Evolutionary conservation across 2,113 vertebrate species (phyloP).

Genomic region (Riparia riparia): DNA sequence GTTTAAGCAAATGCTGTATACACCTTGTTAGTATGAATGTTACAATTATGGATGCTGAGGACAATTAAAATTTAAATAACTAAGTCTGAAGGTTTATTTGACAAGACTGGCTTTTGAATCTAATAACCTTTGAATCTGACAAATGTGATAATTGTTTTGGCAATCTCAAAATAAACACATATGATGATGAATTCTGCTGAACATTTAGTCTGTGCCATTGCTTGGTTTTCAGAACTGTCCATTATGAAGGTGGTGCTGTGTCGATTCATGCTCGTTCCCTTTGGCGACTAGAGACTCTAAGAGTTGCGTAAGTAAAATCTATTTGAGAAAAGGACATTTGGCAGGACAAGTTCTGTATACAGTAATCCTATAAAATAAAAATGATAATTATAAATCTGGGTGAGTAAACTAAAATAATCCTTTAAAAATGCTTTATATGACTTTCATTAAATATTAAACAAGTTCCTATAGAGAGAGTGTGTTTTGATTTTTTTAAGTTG

Average conservation of each 20-base stretch:
- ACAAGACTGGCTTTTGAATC: background rate
- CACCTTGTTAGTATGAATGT: background rate
- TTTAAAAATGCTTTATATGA: background rate
- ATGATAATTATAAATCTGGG: background rate
- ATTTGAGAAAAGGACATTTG: background rate
- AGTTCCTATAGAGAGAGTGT: background rate
- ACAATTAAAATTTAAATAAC: background rate
- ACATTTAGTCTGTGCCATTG: background rate
- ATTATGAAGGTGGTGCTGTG: constrained; percentile 95
- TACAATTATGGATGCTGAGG: background rate
- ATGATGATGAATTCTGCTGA: background rate
- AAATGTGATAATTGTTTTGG: background rate
- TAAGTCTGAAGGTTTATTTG: background rate
- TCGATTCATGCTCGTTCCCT: constrained; percentile 93
- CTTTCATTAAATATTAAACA: background rate
- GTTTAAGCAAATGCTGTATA: background rate
- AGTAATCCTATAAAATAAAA: background rate
- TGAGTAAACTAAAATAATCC: background rate
- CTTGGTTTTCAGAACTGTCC: constrained; percentile 85
- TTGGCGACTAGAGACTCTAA: constrained; percentile 94
- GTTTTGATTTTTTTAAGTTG: background rate
- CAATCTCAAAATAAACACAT: background rate
- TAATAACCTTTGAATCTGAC: background rate
- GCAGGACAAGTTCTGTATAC: background rate
- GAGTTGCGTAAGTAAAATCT: constrained; percentile 90